phyloP scores from a whole-genome alignment of 92 coral and sea anemone species.

The Epizoanthus rinbou region DNA sequence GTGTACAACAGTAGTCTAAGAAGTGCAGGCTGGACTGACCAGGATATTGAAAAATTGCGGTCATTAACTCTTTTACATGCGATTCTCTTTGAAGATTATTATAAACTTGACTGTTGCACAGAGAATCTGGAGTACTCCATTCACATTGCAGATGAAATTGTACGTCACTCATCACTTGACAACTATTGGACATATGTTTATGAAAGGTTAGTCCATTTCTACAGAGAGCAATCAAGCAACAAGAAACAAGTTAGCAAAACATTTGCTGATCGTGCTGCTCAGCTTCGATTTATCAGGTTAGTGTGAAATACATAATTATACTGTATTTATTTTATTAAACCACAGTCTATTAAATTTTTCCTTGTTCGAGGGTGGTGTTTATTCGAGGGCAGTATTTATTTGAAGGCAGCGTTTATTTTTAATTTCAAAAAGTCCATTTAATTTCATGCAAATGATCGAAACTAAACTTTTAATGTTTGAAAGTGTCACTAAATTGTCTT shows the following conservation, averaged over 20 bases:
- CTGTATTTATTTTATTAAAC: no score
- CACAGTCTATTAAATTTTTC: no score
- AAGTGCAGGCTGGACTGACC: conserved; percentile 5
- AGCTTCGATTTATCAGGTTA: no score
- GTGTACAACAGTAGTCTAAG: conserved; percentile 7
- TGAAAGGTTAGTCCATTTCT: conserved; percentile 26
- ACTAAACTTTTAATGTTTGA: no score
- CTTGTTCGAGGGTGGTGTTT: no score
- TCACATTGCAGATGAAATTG: conserved; percentile 34
- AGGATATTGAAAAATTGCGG: not conserved
- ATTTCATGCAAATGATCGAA: no score
- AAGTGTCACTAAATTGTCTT: no score
- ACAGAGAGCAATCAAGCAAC: not conserved
- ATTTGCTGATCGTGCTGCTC: conserved; percentile 7
- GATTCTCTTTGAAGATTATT: conserved; percentile 7
- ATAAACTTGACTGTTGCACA: conserved; percentile 9
- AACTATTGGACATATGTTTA: conserved; percentile 41
- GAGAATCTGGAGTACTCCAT: conserved; percentile 50
- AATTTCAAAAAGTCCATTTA: no score
- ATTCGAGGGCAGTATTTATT: no score
- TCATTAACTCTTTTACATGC: not conserved
- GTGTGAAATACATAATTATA: no score
- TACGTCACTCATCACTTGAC: conserved; percentile 40
- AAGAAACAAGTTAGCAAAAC: conserved; percentile 7
- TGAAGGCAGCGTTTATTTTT: no score